phyloP scores from a whole-genome alignment of 2,888 invertebrate genomes.

The Metacarcinus magister region DNA sequence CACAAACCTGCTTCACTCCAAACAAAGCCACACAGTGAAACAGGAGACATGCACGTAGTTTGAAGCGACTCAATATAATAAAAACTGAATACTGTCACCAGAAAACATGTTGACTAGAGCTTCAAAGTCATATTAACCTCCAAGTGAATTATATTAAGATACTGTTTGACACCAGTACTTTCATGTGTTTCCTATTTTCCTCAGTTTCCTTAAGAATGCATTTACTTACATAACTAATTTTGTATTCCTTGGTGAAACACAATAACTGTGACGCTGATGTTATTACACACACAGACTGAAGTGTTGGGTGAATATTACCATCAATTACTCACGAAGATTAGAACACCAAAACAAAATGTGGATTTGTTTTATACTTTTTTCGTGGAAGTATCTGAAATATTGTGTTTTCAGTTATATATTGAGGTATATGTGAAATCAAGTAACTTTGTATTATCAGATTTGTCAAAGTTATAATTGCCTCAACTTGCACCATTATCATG shows the following conservation, averaged over 20 bases:
- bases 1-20: neutral
- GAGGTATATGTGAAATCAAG: too few relatives aligned
- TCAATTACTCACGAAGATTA: too few relatives aligned
- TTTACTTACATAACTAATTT: neutral
- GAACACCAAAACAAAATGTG: too few relatives aligned
- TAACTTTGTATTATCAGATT: too few relatives aligned
- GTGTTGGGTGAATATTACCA: neutral
- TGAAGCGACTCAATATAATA: neutral
- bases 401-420: too few relatives aligned
- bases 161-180: neutral
- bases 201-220: neutral
- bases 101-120: neutral
- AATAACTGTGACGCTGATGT: neutral
- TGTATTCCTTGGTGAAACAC: neutral
- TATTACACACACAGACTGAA: neutral
- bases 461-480: too few relatives aligned
- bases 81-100: neutral
- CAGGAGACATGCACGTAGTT: neutral
- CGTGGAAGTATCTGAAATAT: too few relatives aligned
- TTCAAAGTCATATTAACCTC: neutral
- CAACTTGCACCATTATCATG: too few relatives aligned
- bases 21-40: neutral
- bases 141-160: neutral
- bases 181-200: neutral
- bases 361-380: too few relatives aligned